Evolutionary conservation across 2,888 invertebrate genomes (phyloP), one percentile per base, ranked within the genome.

Genomic region (Ptilodon capucinus): DNA sequence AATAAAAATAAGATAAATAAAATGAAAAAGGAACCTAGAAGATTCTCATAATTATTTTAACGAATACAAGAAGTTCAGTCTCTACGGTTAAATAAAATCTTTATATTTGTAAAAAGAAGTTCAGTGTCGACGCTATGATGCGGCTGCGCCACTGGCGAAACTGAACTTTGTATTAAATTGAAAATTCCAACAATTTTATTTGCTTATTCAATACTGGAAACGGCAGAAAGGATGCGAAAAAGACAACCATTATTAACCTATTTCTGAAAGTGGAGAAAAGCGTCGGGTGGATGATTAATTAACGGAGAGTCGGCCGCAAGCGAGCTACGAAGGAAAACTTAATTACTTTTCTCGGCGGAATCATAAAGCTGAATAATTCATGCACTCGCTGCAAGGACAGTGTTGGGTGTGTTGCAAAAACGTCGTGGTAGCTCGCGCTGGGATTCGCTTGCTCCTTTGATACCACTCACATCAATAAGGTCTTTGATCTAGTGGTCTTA

Each of bases 281-380:
- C 77, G 78, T 74, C 77, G 74, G 74, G 72, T 69, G 69, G 74
- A 84, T 86, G 81, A 86, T 86, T 86, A 84, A 86, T 86, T 86
- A 86, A 82, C 79, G 77, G 68, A 60, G 72, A 73, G 76, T 75
- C 72, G 73, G 75, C 81, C 81, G 74, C 83, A 77, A 79, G 77
- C 76, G 79, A 72, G 68, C 73, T 66, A 64, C 74, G 68, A 76
- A 80, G 76, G 81, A 81, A 83, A 83, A 84, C 79, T 82, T 86
- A 86, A 86, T 86, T 87, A 86, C 78, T 84, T 86, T 85, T 81
- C 84, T 83, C 79, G 61, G 73, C 64, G 70, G 79, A 82, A 83
- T 83, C 80, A 83, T 85, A 81, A 81, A 79, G 71, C 69, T 83
- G 78, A 81, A 85, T 84, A 79, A 81, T 84, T 82, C 79, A 80